Base-by-base conservation (phyloP, 2,797 vertebrate species). In the Garrulus glandarius region DNA sequence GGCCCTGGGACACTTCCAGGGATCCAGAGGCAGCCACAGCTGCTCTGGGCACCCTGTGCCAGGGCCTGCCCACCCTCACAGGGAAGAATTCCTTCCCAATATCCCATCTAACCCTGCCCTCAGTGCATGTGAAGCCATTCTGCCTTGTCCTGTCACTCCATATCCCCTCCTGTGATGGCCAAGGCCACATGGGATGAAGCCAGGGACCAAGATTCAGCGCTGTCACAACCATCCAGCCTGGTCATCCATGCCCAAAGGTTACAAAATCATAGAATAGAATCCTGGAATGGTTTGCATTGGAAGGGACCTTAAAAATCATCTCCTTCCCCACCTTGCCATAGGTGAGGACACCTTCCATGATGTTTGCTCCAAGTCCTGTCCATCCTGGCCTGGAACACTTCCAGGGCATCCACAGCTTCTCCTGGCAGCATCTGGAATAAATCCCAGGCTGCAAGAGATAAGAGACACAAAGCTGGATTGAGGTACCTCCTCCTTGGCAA, bases 31-130 rank as follows among this genome's bases (percentile, higher is more conserved):
- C 11, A 47, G 21, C 26, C 41, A 22, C 74, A 76, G 63, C n/a
- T 68, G 1, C 46, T 59, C 44, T 84, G 70, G 44, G 5, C 36
- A 65, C 1, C 29, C 46, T 52, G n/a, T 11, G 29, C 53, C 82
- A 59, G 46, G 37, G 3, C 11, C 15, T 85, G 0, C 1, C 10
- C 56, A 18, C 17, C 5, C 26, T 55, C 21, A 0, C 14, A 78
- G 41, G 1, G 0, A 55, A 0, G 4, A 49, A 63, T 70, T 49
- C 15, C 32, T 23, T 70, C 65, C 65, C 43, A 49, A 9, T 11
- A 4, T 49, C 26, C 36, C 36, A 36, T 13, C 34, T 0, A 11
- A 0, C 34, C 21, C 17, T 36, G 24, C 2, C 36, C 12, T 70
- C 21, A 70, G 49, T 36, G 30, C 41, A 19, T 49, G 49, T 15